phyloP scores from a whole-genome alignment of 2,797 vertebrate species.

The Falco berigora region DNA sequence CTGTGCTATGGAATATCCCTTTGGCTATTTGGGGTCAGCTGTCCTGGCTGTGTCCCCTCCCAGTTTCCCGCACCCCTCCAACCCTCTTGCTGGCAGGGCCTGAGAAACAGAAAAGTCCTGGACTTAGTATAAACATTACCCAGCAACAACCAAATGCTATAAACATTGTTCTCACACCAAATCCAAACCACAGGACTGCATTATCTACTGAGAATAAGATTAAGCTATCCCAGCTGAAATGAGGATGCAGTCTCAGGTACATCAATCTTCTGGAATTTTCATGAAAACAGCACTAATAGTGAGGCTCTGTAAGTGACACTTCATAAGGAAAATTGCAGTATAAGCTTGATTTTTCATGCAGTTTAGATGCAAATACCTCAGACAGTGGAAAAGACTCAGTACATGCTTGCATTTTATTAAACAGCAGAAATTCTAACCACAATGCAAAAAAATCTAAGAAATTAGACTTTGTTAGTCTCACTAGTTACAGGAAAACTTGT shows the following conservation, averaged over 20 bases:
- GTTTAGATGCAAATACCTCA: background rate
- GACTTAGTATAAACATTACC: no score
- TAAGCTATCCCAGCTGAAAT: no score
- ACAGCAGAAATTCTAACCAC: background rate
- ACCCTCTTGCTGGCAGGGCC: no score
- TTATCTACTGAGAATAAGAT: no score
- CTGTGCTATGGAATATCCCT: no score
- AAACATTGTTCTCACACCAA: no score
- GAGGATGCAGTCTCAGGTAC: background rate
- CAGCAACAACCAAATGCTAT: no score
- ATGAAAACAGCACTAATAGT: background rate
- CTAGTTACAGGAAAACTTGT: background rate
- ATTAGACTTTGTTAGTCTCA: background rate
- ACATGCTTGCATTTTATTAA: background rate
- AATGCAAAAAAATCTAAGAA: background rate
- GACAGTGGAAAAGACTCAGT: background rate
- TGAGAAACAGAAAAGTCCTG: no score
- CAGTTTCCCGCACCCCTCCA: no score
- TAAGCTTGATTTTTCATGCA: background rate
- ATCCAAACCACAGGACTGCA: no score
- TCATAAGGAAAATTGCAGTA: background rate
- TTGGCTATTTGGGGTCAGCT: no score
- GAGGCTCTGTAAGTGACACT: background rate
- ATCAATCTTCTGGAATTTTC: background rate
- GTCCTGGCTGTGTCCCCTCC: no score